Base-by-base conservation (phyloP, 1,140 invertebrate species). In the Neodiprion fabricii region DNA sequence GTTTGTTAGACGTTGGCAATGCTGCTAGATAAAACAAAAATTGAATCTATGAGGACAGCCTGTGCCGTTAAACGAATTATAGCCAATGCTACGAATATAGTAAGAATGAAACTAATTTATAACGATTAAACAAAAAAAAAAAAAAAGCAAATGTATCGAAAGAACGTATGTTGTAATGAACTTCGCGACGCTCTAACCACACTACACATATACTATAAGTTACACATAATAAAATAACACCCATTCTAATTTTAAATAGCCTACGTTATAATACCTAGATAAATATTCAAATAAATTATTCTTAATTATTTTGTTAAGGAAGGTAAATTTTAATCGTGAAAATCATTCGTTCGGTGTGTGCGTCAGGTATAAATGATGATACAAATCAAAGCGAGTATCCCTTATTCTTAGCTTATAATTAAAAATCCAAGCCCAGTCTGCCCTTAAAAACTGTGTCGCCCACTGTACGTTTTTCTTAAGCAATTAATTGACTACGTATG, bases 401-500 rank as follows among this genome's bases (percentile, higher is more conserved):
- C 47, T 47, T 40, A 40, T 40, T 40, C 28, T 40, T 69, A 69
- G 68, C 68, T 23, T 47, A 47, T 11, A 9, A 69, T 14, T 69
- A 23, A 69, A 23, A 14, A 28, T 21, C 68, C 23, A 23, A 69
- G 68, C 53, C 53, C 53, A 61, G 67, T 47, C 40, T 47, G 70
- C 17, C 23, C 70, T 49, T 71, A 7, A 71, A 69, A 21, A 49
- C 68, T 67, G 48, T 72, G 72, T 48, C 68, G 12, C 61, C 66
- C 28, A 71, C 48, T 65, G 67, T 75, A 76, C 50, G 70, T 80
- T 76, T 72, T 76, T 71, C 68, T 82, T 75, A 69, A 69, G 23
- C 17, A 69, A 69, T 69, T 84, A 79, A 82, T 83, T 83, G 78
- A 71, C 48, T 23, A 79, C 80, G 78, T 85, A 87, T 87, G 82